Percentiles rank a stretch among this genome's conserved stretches.
Conservation (phyloP, 2,113 vertebrate species). For the Sitta europaea region DNA sequence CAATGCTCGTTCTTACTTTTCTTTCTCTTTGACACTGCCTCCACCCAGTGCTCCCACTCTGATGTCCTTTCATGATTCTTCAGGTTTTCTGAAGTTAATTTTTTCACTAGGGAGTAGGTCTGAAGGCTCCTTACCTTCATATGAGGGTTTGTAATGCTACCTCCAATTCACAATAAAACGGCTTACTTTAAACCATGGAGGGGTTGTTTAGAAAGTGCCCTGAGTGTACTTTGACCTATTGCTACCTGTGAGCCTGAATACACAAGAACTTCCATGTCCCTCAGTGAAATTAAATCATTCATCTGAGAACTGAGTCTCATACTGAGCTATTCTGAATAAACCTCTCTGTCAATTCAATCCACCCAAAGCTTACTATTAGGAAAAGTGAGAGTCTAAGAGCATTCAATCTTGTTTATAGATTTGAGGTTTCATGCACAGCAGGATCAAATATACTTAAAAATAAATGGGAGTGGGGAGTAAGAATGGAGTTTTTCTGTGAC, state of each 20-base stretch:
- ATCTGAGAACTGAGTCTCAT: background rate
- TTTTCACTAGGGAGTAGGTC: background rate
- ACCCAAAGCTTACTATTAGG: background rate
- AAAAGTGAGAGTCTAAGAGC: background rate
- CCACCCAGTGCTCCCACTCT: background rate
- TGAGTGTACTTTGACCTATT: background rate
- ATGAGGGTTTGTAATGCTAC: background rate
- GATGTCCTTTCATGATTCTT: background rate
- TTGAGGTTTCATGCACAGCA: background rate
- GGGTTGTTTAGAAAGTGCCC: background rate
- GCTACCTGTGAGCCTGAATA: background rate
- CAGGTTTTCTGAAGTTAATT: background rate
- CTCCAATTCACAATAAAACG: background rate
- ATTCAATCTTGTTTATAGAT: background rate
- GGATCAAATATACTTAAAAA: constrained; percentile 14
- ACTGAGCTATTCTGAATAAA: constrained; percentile 9
- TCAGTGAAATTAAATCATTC: constrained; percentile 24
- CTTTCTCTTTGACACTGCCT: background rate
- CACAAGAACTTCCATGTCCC: background rate
- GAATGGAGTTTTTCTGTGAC: background rate
- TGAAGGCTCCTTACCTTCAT: background rate
- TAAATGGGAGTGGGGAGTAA: background rate
- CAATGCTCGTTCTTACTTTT: background rate
- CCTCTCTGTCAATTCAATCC: background rate
- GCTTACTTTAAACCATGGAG: background rate